Conservation (phyloP, 2,113 vertebrate species). For the Malurus elegans region DNA sequence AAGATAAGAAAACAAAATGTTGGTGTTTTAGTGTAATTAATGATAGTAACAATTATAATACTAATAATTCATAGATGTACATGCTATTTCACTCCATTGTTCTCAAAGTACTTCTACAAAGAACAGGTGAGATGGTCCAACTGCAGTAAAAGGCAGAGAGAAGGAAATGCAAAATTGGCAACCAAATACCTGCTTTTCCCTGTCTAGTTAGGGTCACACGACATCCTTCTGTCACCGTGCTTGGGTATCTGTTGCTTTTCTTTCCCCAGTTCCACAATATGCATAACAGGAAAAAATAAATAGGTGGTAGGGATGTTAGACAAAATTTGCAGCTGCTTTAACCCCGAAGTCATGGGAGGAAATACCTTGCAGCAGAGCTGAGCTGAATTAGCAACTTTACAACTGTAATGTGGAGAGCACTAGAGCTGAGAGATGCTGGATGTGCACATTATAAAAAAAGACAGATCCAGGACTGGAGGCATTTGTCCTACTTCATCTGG, state of each 20-base stretch:
- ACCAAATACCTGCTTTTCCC: neutral
- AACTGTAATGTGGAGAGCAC: neutral
- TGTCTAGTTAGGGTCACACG: neutral
- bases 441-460: neutral
- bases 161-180: neutral
- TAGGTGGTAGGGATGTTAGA: rapidly evolving
- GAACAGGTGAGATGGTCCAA: neutral
- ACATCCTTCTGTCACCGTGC: neutral
- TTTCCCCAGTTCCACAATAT: neutral
- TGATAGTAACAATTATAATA: neutral
- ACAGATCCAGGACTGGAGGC: neutral
- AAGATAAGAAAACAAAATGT: neutral
- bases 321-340: neutral
- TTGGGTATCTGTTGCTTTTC: neutral
- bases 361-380: neutral
- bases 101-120: neutral
- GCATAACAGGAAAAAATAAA: neutral
- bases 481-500: neutral
- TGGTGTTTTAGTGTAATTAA: neutral
- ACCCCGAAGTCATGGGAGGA: neutral
- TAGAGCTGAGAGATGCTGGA: neutral
- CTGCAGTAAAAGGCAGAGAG: neutral
- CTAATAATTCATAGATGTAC: neutral
- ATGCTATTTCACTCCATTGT: neutral
- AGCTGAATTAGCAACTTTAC: neutral